Evolutionary conservation across 2,797 vertebrate genomes (phyloP).

Genomic region (Meriones psammophilus): DNA sequence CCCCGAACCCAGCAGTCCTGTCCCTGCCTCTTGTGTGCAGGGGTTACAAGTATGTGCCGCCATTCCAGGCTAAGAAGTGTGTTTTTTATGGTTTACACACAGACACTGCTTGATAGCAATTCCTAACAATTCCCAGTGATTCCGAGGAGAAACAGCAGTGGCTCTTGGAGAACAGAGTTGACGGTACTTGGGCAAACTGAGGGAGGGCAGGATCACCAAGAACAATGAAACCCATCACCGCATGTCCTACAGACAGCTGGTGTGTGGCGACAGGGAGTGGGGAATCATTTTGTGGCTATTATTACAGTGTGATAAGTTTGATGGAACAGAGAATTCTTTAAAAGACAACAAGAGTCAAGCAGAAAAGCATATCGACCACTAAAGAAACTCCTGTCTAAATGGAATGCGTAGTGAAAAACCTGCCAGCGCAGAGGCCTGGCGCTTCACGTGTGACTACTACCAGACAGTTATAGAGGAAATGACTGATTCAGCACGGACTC

Average conservation of each 20-base stretch:
- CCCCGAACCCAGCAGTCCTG: not conserved
- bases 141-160: not conserved
- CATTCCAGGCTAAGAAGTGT: not conserved
- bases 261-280: not conserved
- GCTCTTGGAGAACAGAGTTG: not conserved
- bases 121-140: not conserved
- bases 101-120: not conserved
- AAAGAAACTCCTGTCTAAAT: not conserved
- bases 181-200: not conserved
- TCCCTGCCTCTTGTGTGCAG: not conserved
- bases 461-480: not conserved
- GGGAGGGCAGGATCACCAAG: not conserved
- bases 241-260: not conserved
- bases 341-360: not conserved
- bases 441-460: not conserved
- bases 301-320: not conserved
- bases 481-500: not conserved
- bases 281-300: no score
- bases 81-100: not conserved
- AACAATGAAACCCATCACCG: not conserved
- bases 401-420: not conserved
- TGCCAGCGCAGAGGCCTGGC: not conserved
- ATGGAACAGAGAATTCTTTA: not conserved
- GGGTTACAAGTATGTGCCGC: not conserved
- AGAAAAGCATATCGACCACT: not conserved